Evolutionary conservation across 2,113 vertebrate genomes (phyloP).

Genomic region (Aspiorhynchus laticeps): DNA sequence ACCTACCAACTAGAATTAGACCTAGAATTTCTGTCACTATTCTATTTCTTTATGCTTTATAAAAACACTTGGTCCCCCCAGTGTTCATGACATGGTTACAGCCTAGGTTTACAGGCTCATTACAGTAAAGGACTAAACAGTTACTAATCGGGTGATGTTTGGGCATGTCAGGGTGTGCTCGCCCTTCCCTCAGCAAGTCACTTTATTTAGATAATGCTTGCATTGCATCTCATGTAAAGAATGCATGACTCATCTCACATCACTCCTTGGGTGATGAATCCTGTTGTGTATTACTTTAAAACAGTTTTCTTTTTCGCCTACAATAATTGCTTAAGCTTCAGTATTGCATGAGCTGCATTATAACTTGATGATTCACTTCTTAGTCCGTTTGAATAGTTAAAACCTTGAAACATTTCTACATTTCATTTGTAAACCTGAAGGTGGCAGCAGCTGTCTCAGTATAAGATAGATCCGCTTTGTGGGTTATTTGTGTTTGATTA

Average conservation of each 20-base stretch:
- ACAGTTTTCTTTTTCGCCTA: background rate
- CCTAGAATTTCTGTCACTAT: no score
- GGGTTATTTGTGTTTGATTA: background rate
- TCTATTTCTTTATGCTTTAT: background rate
- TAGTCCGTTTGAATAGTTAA: background rate
- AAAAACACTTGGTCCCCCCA: no score
- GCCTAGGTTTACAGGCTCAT: background rate
- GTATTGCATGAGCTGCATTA: background rate
- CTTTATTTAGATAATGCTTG: background rate
- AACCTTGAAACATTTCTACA: background rate
- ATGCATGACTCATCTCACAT: background rate
- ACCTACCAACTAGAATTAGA: no score
- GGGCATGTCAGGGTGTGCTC: background rate
- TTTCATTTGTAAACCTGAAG: background rate
- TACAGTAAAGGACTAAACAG: background rate
- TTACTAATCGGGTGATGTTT: background rate
- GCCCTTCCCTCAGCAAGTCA: background rate
- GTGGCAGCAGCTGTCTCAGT: constrained; percentile 23
- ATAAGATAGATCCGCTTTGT: background rate
- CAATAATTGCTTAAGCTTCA: background rate
- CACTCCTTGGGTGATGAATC: background rate
- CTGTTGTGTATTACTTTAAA: background rate
- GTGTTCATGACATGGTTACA: background rate
- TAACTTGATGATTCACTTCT: background rate
- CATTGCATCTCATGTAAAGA: background rate